Base-by-base conservation (phyloP, 2,113 vertebrate genomes). In the Atractosteus spatula region DNA sequence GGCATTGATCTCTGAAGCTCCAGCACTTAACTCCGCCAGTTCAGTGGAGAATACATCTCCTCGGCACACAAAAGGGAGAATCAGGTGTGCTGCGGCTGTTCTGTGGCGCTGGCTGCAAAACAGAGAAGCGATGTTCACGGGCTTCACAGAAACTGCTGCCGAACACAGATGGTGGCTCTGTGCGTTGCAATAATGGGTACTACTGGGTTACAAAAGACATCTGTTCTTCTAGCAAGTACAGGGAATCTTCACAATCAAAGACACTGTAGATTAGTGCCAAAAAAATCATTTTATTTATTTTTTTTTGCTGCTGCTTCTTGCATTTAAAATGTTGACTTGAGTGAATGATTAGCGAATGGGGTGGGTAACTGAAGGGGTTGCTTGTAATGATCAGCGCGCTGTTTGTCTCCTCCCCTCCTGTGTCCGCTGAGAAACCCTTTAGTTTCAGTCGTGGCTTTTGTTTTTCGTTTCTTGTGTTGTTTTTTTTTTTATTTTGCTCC, bases 141-240 rank as follows among this genome's bases (percentile, higher is more conserved):
- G 88, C 88, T 89, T 87, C 86, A 89, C 83, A 82, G 83, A 82
- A 89, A 67, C 81, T 80, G 84, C 87, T 90, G 29, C 83, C 79
- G 77, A 82, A 90, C 90, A 44, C 90, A 92, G 91, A 91, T 92
- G 91, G 90, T 77, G 75, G 81, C 82, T 91, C 90, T 89, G 90
- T 92, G 90, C 91, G 91, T 91, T 86, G 84, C 89, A 89, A 88
- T 83, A 77, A 87, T 81, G 89, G 85, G 90, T 91, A 89, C 89
- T 89, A 85, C 89, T 90, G 89, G 88, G 91, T 91, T 91, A 91
- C 90, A 87, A 89, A 88, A 89, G 89, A 91, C 90, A 92, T 92
- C 91, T 92, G 91, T 87, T 92, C 87, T 82, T 82, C 75, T 76
- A 71, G 75, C 73, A 82, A 76, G 80, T 79, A 79, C 83, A 85